Evolutionary conservation across 30 jellyfish, hydroid and myxozoan species (phyloP), one percentile per base, ranked within the genome.

Genomic region (Aurelia sp.): DNA sequence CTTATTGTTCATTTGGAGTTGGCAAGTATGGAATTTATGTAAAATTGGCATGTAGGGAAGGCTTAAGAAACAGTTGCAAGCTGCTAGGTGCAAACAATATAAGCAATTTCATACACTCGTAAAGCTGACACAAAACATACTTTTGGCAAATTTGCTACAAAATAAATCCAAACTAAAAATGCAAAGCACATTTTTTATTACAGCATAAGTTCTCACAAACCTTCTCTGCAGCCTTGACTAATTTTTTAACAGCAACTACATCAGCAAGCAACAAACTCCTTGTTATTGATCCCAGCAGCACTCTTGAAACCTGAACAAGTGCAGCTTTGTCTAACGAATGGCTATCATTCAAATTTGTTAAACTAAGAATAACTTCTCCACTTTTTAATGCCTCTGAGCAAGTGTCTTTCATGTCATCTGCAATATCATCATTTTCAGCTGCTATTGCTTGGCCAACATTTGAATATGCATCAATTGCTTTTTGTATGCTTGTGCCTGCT

Each of bases 231-330:
- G 98, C 85, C 22, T 31, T 24, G 10, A 87, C 81, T 66, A 92
- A 83, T 61, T 92, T 92, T 80, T 79, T 86, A 17, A 87, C 93
- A 50, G 98, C 98, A 16, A 89, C 87, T 30, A 78, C 88, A 76
- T 92, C 98, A 4, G 97, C 92, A 18, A 92, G 97, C 21, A 92
- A 69, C 86, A 92, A 86, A 19, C 94, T 85, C 72, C 94, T 74
- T 13, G 98, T 92, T 3, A 92, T 87, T 44, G 98, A 78, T 4
- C 97, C 95, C 16, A 92, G 86, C 50, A 92, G 82, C 8, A 76
- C 85, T 76, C 97, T 80, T 24, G 98, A 91, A 7, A 90, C 93
- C 27, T 92, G 95, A 5, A 89, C 91, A 5, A 92, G 76, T 27
- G 93, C 88, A 16, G 86, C 85, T 63, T 81, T 86, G 55, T 92